Evolutionary conservation across 1,140 invertebrate genomes (phyloP), one percentile per base, ranked within the genome.

Genomic region (Harpegnathos saltator): DNA sequence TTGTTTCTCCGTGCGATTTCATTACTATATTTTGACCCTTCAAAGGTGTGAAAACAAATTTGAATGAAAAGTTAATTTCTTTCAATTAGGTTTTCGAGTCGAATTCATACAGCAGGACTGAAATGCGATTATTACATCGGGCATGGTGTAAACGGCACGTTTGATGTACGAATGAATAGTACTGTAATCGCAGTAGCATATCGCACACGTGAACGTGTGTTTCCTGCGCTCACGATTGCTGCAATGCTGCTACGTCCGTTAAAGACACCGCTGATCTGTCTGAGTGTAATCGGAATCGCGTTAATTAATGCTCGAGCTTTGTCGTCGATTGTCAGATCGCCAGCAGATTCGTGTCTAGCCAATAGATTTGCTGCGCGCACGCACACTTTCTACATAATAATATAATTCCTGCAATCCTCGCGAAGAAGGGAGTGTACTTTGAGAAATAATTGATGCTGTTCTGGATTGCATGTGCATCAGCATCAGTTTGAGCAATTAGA

Each of bases 301-400:
- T 50, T 68, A 77, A 77, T 68, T 66, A 77, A 19, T 14, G 48
- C 11, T 44, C 26, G 29, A 15, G 19, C 11, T 59, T 72, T 71
- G 58, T 80, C 72, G 33, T 4, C 14, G 24, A 58, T 80, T 24
- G 66, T 33, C 68, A 72, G 72, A 81, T 59, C 59, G 11, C 44
- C n/a, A 48, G 9, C 52, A 9, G 9, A 44, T 44, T 9, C 38
- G 61, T 15, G 15, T 66, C 44, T 44, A 65, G 33, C 26, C 48
- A 26, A 52, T 22, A 77, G 66, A 66, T 77, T 44, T 77, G 29
- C 24, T 26, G n/a, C 73, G 38, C 24, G 9, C 22, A 24, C 54
- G 26, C 19, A 4, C 48, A 19, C n/a, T n/a, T n/a, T n/a, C n/a
- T n/a, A n/a, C n/a, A n/a, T n/a, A n/a, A n/a, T n/a, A n/a, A n/a